Base-by-base conservation (phyloP, 2,888 invertebrate species). In the Harpalus rufipes region DNA sequence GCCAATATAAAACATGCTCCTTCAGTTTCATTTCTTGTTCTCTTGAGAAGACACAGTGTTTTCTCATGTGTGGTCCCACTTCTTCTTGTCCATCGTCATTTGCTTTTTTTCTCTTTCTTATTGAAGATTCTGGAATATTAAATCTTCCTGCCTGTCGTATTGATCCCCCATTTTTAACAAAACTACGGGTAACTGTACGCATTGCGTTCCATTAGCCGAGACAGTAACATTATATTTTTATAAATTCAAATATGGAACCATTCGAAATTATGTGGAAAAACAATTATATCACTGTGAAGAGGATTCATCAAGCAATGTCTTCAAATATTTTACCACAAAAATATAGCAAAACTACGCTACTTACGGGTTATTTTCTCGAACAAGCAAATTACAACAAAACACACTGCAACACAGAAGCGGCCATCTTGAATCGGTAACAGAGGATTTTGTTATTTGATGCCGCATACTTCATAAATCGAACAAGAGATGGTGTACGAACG, bases 21-120 rank as follows among this genome's bases (percentile, higher is more conserved):
- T 84, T 85, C 82, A 89, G 78, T 44, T 79, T 51, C 65, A 83
- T 81, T 85, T 88, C 88, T 85, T 88, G 86, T 12, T 87, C 86
- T 16, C 76, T 65, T 63, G 87, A 86, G 81, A 89, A 87, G 7
- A 87, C 80, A 16, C 85, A 18, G 65, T 85, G 86, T 56, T 85
- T 82, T 32, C 86, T n/a, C 63, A 87, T 87, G 85, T 3, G 86
- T 78, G 41, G 86, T 86, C 18, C 25, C 18, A 18, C 32, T 32
- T 14, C 32, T 14, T 56, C 14, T 51, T 83, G 32, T 51, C 56
- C 51, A 44, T 44, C 44, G 44, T 44, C 44, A 7, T 44, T 4
- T 5, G 44, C 44, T 32, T 32, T 25, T 81, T 16, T 39, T n/a
- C 72, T 65, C 39, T 85, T 72, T 21, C 85, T 44, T 51, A 85